Evolutionary conservation across 1,140 invertebrate genomes (phyloP).

Genomic region (Sinonovacula constricta): DNA sequence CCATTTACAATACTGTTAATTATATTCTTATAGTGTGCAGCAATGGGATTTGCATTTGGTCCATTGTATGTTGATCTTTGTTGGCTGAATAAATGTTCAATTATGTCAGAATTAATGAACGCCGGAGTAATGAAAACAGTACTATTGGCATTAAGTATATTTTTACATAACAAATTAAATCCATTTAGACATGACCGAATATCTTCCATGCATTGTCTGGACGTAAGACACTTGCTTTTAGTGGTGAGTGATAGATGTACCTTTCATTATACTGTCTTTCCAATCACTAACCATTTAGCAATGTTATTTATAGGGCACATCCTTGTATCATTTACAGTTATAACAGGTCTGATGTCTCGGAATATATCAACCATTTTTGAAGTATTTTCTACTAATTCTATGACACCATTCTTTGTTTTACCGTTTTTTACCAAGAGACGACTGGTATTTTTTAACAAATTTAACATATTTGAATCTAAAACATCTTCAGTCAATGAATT

Average conservation of each 20-base stretch:
- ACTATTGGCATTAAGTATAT: background rate
- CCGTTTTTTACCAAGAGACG: slow-evolving; percentile 3
- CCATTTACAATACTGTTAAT: slow-evolving; percentile 22
- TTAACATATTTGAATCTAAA: slow-evolving; percentile 29
- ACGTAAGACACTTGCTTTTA: slow-evolving; percentile 24
- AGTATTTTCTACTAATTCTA: slow-evolving; percentile 32
- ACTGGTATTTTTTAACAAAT: slow-evolving; percentile 35
- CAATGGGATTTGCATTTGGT: slow-evolving; percentile 27
- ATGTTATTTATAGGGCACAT: slow-evolving; percentile 1
- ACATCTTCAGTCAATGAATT: slow-evolving; percentile 48
- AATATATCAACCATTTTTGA: slow-evolving; percentile 32
- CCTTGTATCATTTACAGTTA: background rate
- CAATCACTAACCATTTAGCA: slow-evolving; percentile 13
- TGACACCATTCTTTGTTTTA: slow-evolving; percentile 10
- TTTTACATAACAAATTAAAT: slow-evolving; percentile 16
- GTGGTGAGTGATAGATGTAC: background rate
- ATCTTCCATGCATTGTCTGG: slow-evolving; percentile 33
- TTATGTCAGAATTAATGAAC: slow-evolving; percentile 32
- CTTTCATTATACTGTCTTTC: background rate
- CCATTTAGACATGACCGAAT: slow-evolving; percentile 8
- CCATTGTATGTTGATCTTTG: slow-evolving; percentile 29
- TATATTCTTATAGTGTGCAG: slow-evolving; percentile 2
- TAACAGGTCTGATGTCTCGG: slow-evolving; percentile 14
- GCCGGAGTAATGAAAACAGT: background rate
- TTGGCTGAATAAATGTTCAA: slow-evolving; percentile 45